These are phyloP conservation scores for Eolophus roseicapilla DNA, from an alignment of 2,113 vertebrate genomes.

Conservation along the genomic window DNA sequence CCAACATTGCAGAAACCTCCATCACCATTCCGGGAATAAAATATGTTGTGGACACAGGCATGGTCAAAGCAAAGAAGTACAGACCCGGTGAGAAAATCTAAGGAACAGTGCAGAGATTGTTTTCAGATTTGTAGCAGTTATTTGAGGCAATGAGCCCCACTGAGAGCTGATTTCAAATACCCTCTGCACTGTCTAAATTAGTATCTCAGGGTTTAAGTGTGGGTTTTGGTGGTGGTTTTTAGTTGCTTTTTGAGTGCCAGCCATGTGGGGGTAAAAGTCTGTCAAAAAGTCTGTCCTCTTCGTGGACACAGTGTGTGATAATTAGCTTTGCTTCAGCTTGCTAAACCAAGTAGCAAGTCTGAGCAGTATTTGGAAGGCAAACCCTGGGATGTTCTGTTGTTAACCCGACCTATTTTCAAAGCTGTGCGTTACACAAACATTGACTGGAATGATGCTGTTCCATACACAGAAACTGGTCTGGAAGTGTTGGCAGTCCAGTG, in stretches of 20 bases:
- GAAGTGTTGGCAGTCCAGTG: conserved; percentile 93
- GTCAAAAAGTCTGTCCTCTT: not conserved
- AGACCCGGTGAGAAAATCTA: conserved; percentile 83
- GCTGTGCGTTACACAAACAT: not conserved
- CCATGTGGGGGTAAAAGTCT: not conserved
- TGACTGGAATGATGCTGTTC: not conserved
- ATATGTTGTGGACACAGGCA: conserved; percentile 93
- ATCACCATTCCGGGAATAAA: conserved; percentile 96
- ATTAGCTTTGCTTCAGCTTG: not conserved
- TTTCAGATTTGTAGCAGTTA: not conserved
- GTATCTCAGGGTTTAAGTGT: not conserved
- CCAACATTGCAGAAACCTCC: conserved; percentile 97
- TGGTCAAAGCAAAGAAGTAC: conserved; percentile 98
- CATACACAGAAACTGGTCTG: conserved; percentile 83
- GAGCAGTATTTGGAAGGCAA: not conserved
- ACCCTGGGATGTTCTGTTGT: not conserved
- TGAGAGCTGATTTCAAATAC: not conserved
- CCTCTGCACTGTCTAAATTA: not conserved
- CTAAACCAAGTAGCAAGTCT: not conserved
- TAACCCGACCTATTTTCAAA: not conserved
- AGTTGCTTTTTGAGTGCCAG: not conserved
- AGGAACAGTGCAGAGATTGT: not conserved
- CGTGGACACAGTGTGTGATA: rapidly evolving
- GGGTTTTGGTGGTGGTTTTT: not conserved
- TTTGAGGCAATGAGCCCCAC: not conserved